Evolutionary conservation across 1,140 invertebrate genomes (phyloP).

Genomic region (Brachionus calyciflorus): DNA sequence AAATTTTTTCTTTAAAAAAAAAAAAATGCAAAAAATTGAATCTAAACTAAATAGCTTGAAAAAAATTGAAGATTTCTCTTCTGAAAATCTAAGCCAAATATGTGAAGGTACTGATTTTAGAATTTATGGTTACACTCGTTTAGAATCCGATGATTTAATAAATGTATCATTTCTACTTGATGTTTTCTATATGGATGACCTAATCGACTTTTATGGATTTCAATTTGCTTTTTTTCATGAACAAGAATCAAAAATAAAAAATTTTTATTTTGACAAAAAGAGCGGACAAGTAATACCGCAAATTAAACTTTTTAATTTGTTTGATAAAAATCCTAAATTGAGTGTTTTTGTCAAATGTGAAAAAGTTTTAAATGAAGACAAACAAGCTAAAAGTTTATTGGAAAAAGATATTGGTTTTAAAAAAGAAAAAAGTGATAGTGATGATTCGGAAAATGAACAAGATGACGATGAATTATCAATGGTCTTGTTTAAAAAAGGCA

Average conservation of each 20-base stretch:
- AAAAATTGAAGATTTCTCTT: neutral
- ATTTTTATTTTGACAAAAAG: neutral
- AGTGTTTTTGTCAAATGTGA: too few relatives aligned
- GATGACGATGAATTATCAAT: neutral
- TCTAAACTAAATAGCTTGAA: neutral
- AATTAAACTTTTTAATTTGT: neutral
- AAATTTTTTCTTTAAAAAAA: too few relatives aligned
- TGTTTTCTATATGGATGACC: neutral
- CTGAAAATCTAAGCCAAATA: neutral
- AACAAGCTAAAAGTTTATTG: neutral
- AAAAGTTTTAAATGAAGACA: conserved; percentile 3
- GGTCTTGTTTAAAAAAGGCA: neutral
- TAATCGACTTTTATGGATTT: neutral
- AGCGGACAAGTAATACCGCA: neutral
- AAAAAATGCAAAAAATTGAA: conserved; percentile 22
- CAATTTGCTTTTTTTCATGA: neutral
- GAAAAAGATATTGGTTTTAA: neutral
- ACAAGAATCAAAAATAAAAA: neutral
- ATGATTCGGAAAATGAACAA: neutral
- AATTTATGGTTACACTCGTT: neutral
- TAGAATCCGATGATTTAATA: neutral
- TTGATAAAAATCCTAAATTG: neutral
- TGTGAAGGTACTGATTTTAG: neutral
- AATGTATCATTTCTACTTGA: conserved; percentile 2
- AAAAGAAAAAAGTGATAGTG: neutral